A percentile compares a stretch with the other conserved stretches of the same genome.
Evolutionary conservation across 2,797 vertebrate species (phyloP).

Genomic region (Anableps anableps): DNA sequence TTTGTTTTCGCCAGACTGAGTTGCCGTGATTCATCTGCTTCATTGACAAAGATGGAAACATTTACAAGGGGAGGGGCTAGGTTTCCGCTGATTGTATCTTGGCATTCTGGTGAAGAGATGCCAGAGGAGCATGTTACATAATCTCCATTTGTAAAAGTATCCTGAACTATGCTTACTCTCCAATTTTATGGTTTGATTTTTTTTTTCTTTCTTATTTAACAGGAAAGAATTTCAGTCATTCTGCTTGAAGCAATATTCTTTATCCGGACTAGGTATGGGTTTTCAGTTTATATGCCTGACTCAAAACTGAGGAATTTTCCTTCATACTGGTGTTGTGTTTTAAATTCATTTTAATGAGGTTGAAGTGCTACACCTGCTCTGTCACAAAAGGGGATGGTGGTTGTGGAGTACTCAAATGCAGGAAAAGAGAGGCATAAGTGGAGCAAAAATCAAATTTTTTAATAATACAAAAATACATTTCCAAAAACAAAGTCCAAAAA

Average conservation of each 20-base stretch:
- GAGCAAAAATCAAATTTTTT: background rate
- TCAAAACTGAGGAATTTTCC: background rate
- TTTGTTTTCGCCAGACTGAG: constrained; percentile 39
- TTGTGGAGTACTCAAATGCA: background rate
- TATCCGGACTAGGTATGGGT: background rate
- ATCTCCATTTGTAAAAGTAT: constrained; percentile 62
- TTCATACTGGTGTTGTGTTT: background rate
- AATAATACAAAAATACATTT: background rate
- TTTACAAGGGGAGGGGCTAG: constrained; percentile 33
- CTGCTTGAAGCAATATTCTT: constrained; percentile 16
- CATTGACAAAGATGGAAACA: constrained; percentile 59
- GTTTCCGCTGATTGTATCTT: constrained; percentile 68
- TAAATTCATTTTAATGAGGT: background rate
- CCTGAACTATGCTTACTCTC: constrained; percentile 35
- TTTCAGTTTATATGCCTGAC: background rate
- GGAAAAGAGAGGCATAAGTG: background rate
- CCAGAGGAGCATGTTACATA: constrained; percentile 36
- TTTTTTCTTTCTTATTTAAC: background rate
- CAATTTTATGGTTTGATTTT: constrained; percentile 14
- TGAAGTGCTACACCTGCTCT: background rate
- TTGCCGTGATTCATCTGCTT: constrained; percentile 45
- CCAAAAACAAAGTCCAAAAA: background rate
- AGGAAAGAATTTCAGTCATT: constrained; percentile 31
- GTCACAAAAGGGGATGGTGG: background rate
- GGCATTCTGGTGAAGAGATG: constrained; percentile 38